Percentiles rank a stretch among this genome's conserved stretches.
Evolutionary conservation across 2,113 vertebrate genomes (phyloP).

Genomic region (Lagopus muta): DNA sequence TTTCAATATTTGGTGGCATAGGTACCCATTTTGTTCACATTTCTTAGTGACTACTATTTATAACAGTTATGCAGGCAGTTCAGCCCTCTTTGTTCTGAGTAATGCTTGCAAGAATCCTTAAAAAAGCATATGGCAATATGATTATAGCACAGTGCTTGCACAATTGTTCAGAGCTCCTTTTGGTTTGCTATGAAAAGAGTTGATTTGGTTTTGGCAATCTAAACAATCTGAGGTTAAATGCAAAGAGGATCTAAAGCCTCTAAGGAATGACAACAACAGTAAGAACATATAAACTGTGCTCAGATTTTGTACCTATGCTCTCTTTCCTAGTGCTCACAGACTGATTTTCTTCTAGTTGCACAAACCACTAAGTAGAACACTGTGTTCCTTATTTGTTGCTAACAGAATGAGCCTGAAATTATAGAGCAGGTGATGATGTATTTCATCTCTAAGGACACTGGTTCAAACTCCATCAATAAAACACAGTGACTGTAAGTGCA

Average conservation of each 20-base stretch:
- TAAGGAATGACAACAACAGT: background rate
- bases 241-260: background rate
- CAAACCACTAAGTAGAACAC: background rate
- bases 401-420: background rate
- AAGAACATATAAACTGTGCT: background rate
- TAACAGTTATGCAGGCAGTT: background rate
- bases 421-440: background rate
- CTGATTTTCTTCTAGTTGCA: background rate
- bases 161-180: slow-evolving; percentile 1
- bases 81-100: background rate
- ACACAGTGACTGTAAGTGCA: background rate
- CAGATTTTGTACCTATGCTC: background rate
- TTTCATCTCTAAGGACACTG: background rate
- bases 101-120: slow-evolving; percentile 31
- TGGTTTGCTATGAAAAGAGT: background rate
- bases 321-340: background rate
- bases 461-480: background rate
- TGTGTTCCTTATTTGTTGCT: background rate
- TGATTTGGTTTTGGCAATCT: background rate
- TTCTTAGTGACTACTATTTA: background rate
- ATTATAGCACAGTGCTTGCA: background rate
- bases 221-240: slow-evolving; percentile 21
- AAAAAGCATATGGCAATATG: background rate
- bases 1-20: background rate
- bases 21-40: background rate